A percentile compares a stretch with the other conserved stretches of the same genome.
phyloP scores from a whole-genome alignment of 2,888 invertebrate genomes.

The Pseudeuparius sepicola region DNA sequence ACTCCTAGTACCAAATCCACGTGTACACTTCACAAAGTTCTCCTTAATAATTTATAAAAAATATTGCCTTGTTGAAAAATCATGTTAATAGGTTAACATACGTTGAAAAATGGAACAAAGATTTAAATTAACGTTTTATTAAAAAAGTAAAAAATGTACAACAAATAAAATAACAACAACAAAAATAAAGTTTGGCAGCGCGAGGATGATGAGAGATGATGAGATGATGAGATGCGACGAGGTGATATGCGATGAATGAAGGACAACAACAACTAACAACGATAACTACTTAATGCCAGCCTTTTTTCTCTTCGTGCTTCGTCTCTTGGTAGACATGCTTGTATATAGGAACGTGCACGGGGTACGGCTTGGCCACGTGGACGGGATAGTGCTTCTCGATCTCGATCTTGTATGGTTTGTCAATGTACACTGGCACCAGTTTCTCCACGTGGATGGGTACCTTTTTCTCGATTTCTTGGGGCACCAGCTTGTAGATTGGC shows the following conservation, averaged over 20 bases:
- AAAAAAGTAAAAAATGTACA: no score
- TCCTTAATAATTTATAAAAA: no score
- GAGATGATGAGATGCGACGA: slow-evolving; percentile 11
- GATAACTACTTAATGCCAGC: slow-evolving; percentile 23
- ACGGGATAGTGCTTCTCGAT: slow-evolving; percentile 66
- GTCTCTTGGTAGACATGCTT: slow-evolving; percentile 57
- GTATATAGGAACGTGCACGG: slow-evolving; percentile 64
- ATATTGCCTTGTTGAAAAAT: no score
- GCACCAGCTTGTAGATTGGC: slow-evolving; percentile 62
- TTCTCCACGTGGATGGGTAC: slow-evolving; percentile 67
- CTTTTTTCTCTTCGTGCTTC: slow-evolving; percentile 32
- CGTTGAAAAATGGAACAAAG: no score
- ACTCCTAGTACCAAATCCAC: no score
- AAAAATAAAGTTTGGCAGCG: no score
- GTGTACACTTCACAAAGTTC: no score
- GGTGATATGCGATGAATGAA: no score
- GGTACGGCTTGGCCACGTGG: slow-evolving; percentile 54
- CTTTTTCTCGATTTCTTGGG: slow-evolving; percentile 61
- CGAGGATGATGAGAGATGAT: slow-evolving; percentile 10
- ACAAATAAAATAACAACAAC: slow-evolving; percentile 14
- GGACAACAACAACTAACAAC: no score
- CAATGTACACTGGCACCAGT: slow-evolving; percentile 59
- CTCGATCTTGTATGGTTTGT: slow-evolving; percentile 66
- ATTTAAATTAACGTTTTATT: no score
- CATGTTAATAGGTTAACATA: no score